Conservation (phyloP, 2,888 invertebrate species). For the Falcaria lacertinaria region DNA sequence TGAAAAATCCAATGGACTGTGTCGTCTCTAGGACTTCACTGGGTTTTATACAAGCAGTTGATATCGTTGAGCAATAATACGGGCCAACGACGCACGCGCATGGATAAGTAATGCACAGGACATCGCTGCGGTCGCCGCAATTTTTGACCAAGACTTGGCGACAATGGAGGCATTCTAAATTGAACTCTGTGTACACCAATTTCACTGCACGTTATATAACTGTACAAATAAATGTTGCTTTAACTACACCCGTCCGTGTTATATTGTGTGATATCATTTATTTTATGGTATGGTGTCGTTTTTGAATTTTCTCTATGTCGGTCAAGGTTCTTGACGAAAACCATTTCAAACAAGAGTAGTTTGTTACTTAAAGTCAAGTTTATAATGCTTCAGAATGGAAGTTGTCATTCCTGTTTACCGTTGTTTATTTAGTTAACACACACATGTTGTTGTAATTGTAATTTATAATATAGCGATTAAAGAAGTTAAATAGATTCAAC, state of each 20-base stretch:
- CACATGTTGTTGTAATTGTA: neutral
- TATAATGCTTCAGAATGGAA: neutral
- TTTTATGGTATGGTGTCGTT: neutral
- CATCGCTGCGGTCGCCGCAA: constrained; percentile 51
- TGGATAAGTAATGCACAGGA: constrained; percentile 59
- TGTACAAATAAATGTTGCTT: constrained; percentile 35
- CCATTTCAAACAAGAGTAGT: neutral
- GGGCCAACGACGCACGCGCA: constrained; percentile 37
- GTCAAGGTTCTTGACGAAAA: constrained; percentile 7
- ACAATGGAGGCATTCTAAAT: constrained; percentile 70
- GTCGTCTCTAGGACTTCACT: constrained; percentile 54
- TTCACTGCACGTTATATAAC: constrained; percentile 70
- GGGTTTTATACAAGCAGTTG: constrained; percentile 62
- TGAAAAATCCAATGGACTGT: constrained; percentile 60
- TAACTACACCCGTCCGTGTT: neutral
- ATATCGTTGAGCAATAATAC: constrained; percentile 59
- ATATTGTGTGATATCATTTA: neutral
- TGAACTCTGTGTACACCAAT: constrained; percentile 59
- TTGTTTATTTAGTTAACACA: neutral
- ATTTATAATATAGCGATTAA: too few relatives aligned
- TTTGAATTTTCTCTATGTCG: neutral
- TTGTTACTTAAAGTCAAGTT: neutral
- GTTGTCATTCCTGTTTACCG: neutral
- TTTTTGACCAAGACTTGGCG: constrained; percentile 66
- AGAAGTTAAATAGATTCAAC: too few relatives aligned